Conservation (phyloP, 1,140 invertebrate genomes). For the Ooceraea biroi region DNA sequence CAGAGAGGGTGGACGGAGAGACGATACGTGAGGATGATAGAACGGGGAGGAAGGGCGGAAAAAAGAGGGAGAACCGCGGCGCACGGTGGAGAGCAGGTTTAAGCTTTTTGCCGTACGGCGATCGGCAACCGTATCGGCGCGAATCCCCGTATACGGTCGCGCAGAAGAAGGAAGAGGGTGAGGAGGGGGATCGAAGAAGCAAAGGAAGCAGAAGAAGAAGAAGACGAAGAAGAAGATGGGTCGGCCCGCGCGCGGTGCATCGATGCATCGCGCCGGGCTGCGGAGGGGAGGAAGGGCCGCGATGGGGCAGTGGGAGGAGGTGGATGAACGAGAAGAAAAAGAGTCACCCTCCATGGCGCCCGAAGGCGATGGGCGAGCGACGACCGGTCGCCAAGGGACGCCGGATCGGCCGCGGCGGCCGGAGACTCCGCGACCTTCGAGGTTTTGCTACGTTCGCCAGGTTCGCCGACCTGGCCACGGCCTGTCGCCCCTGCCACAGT, state of each 20-base stretch:
- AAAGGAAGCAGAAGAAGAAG: slow-evolving; percentile 24
- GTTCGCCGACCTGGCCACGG: slow-evolving; percentile 70
- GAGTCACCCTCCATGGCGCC: slow-evolving; percentile 77
- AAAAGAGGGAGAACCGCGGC: slow-evolving; percentile 59
- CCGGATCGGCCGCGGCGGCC: slow-evolving; percentile 67
- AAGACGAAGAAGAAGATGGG: slow-evolving; percentile 71
- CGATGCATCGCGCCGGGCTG: slow-evolving; percentile 62
- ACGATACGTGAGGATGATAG: slow-evolving; percentile 20
- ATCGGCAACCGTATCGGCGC: slow-evolving; percentile 76
- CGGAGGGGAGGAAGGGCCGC: slow-evolving; percentile 69
- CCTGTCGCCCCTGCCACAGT: slow-evolving; percentile 36
- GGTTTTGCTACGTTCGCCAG: slow-evolving; percentile 74
- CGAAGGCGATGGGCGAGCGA: slow-evolving; percentile 72
- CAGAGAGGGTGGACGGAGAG: slow-evolving; percentile 8
- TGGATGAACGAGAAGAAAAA: slow-evolving; percentile 73
- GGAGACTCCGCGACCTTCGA: slow-evolving; percentile 73
- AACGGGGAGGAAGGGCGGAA: slow-evolving; percentile 73
- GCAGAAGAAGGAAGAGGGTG: slow-evolving; percentile 29
- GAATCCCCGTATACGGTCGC: slow-evolving; percentile 81
- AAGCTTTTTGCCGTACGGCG: slow-evolving; percentile 78
- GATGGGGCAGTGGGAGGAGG: slow-evolving; percentile 61
- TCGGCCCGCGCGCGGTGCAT: slow-evolving; percentile 68
- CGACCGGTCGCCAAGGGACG: slow-evolving; percentile 76
- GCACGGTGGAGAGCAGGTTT: slow-evolving; percentile 76
- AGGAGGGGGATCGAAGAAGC: slow-evolving; percentile 19